Evolutionary conservation across 2,888 invertebrate species (phyloP).

Genomic region (Stictocephala bisonia): DNA sequence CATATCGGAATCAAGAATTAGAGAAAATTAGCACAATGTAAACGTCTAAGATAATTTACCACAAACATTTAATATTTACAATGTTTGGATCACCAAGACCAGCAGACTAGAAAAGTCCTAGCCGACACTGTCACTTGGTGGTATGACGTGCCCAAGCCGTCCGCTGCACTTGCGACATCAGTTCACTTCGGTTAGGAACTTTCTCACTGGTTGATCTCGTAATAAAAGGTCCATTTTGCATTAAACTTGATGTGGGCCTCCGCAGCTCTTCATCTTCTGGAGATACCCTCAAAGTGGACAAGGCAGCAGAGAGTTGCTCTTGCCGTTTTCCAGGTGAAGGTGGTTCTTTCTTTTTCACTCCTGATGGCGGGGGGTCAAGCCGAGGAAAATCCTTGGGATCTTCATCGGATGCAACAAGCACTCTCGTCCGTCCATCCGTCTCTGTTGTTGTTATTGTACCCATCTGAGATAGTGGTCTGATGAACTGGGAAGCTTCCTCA

Average conservation of each 20-base stretch:
- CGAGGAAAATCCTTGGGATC: conserved; percentile 61
- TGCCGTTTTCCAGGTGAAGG: conserved; percentile 49
- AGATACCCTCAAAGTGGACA: conserved; percentile 71
- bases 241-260: conserved; percentile 29
- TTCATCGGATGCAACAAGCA: conserved; percentile 71
- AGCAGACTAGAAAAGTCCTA: no score
- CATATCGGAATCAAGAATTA: no score
- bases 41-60: background rate
- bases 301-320: conserved; percentile 60
- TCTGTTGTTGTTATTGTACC: conserved; percentile 73
- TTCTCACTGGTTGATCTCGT: conserved; percentile 87
- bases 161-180: conserved; percentile 85
- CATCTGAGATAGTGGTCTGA: conserved; percentile 76
- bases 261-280: conserved; percentile 65
- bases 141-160: conserved; percentile 90
- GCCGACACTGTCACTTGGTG: conserved; percentile 79
- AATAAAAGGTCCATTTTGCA: conserved; percentile 73
- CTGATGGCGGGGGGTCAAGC: conserved; percentile 55
- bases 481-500: conserved; percentile 65
- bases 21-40: background rate
- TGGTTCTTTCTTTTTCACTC: conserved; percentile 46
- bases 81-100: no score
- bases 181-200: conserved; percentile 85
- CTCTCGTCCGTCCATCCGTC: conserved; percentile 71
- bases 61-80: no score